Conservation (phyloP, 1,140 invertebrate species). For the Neuroterus valhalla region DNA sequence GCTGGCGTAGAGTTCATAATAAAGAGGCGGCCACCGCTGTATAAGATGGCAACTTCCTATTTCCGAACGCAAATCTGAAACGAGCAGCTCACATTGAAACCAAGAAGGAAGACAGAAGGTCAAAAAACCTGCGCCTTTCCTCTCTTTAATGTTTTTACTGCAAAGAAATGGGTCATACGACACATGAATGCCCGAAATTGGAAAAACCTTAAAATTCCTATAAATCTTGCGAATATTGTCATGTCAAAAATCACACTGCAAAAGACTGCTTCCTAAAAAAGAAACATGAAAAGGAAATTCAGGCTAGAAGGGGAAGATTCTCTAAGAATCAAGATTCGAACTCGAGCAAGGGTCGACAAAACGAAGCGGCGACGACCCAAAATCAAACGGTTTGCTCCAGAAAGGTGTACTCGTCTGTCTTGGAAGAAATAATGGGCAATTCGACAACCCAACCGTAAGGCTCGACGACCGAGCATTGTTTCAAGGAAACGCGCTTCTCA, state of each 20-base stretch:
- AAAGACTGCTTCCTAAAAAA: neutral
- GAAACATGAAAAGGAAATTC: neutral
- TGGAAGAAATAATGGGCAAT: too few relatives aligned
- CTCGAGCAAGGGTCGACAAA: too few relatives aligned
- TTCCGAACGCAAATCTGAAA: neutral
- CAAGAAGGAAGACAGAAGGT: constrained; percentile 13
- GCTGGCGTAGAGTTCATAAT: neutral
- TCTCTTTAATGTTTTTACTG: neutral
- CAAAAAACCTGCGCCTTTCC: neutral
- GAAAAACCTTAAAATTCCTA: neutral
- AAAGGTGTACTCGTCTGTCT: too few relatives aligned
- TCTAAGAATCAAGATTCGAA: neutral
- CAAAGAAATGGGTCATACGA: neutral
- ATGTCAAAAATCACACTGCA: neutral
- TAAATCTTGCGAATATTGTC: neutral
- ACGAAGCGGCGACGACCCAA: too few relatives aligned
- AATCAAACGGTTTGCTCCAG: too few relatives aligned
- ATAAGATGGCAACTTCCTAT: too few relatives aligned
- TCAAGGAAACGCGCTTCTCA: too few relatives aligned
- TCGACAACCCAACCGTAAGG: too few relatives aligned
- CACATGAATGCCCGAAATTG: neutral
- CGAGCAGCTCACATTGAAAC: neutral
- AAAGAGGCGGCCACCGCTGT: neutral
- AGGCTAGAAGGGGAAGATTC: neutral
- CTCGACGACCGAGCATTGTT: too few relatives aligned